These are phyloP conservation scores for Pemphredon lugubris DNA, from an alignment of 2,888 invertebrate species.

Conservation along the genomic window DNA sequence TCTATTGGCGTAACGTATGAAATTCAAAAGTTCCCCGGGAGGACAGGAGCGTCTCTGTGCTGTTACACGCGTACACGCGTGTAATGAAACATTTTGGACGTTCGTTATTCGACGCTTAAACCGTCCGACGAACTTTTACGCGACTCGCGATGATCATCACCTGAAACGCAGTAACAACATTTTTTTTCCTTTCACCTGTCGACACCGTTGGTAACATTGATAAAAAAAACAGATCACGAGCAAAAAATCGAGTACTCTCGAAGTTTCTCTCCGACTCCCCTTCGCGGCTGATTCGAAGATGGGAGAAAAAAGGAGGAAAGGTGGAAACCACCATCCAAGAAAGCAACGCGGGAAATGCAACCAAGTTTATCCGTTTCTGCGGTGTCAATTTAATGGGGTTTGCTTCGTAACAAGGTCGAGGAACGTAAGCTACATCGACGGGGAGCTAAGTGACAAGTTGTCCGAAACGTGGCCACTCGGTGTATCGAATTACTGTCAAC, in stretches of 20 bases:
- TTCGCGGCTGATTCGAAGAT: too few relatives aligned
- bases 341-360: slow-evolving; percentile 19
- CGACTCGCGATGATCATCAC: too few relatives aligned
- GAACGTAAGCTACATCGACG: slow-evolving; percentile 35
- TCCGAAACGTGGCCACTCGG: slow-evolving; percentile 44
- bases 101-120: background rate
- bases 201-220: too few relatives aligned
- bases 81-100: background rate
- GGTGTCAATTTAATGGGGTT: slow-evolving; percentile 51
- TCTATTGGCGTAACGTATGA: slow-evolving; percentile 37
- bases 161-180: too few relatives aligned
- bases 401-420: slow-evolving; percentile 37
- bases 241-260: too few relatives aligned
- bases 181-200: too few relatives aligned
- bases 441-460: slow-evolving; percentile 61
- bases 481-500: slow-evolving; percentile 61
- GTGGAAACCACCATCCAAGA: too few relatives aligned
- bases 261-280: too few relatives aligned
- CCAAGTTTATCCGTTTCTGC: too few relatives aligned
- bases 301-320: too few relatives aligned
- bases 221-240: too few relatives aligned
- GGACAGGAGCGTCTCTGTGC: background rate
- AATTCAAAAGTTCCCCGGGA: slow-evolving; percentile 36
- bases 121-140: background rate
- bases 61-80: background rate